phyloP scores from a whole-genome alignment of 2,797 vertebrate genomes.

The Parauchenoglanis punctatus region DNA sequence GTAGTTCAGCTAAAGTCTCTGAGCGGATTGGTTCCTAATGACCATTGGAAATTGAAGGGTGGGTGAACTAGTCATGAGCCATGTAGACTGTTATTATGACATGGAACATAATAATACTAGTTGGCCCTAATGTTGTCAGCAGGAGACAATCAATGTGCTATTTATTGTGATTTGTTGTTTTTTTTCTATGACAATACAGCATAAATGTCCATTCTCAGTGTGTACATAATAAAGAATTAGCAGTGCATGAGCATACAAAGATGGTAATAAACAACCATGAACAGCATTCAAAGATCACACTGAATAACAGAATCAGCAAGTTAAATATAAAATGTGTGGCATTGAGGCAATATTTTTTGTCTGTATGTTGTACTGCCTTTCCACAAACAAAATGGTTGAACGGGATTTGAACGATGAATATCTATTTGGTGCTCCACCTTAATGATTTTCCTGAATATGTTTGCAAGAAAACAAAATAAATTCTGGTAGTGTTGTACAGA shows the following conservation, averaged over 20 bases:
- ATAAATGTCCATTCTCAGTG: slow-evolving; percentile 31
- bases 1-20: slow-evolving; percentile 38
- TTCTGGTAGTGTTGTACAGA: neutral
- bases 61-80: slow-evolving; percentile 38
- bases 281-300: neutral
- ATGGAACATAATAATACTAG: slow-evolving; percentile 26
- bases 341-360: neutral
- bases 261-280: slow-evolving; percentile 26
- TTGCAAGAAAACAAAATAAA: neutral
- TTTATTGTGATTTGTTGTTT: slow-evolving; percentile 18
- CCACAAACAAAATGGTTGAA: neutral
- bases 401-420: neutral
- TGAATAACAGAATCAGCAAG: neutral
- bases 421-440: neutral
- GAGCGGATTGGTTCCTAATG: slow-evolving; percentile 52
- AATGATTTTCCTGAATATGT: neutral
- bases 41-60: slow-evolving; percentile 9
- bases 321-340: neutral
- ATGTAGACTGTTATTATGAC: slow-evolving; percentile 37
- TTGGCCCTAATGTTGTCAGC: slow-evolving; percentile 29
- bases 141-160: neutral
- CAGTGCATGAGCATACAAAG: slow-evolving; percentile 10
- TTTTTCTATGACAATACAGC: slow-evolving; percentile 18
- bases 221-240: slow-evolving; percentile 25
- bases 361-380: neutral